Evolutionary conservation across 2,113 vertebrate species (phyloP).

Genomic region (Laticauda laticaudata): DNA sequence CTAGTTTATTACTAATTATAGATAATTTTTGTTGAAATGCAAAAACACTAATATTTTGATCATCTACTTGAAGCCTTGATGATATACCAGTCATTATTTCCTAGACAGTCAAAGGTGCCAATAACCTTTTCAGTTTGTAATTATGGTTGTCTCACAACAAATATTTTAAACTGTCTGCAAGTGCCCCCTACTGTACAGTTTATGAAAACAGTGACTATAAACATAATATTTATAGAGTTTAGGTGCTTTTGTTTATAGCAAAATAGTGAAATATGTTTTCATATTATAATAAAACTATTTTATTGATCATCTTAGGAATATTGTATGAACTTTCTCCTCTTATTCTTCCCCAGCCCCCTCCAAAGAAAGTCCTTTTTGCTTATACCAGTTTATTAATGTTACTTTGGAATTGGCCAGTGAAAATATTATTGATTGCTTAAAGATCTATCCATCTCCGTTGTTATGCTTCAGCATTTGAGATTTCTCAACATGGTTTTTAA

Average conservation of each 20-base stretch:
- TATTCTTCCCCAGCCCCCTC: not conserved
- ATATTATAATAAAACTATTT: not conserved
- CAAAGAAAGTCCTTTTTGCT: not conserved
- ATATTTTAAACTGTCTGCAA: constrained; percentile 12
- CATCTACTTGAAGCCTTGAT: not conserved
- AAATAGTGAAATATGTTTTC: not conserved
- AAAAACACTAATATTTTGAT: not conserved
- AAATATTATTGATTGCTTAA: not conserved
- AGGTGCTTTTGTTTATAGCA: not conserved
- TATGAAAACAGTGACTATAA: not conserved
- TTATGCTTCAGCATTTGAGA: not conserved
- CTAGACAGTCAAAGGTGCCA: not conserved
- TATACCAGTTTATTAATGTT: not conserved
- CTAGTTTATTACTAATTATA: not conserved
- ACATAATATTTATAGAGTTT: not conserved
- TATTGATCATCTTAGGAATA: not conserved
- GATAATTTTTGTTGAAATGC: not conserved
- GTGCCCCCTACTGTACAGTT: constrained; percentile 13
- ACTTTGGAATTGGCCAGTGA: not conserved
- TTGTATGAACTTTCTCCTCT: not conserved
- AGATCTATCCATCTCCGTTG: not conserved
- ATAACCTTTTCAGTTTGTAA: not conserved
- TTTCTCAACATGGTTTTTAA: not conserved
- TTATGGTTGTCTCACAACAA: not conserved
- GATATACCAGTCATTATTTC: not conserved